phyloP scores from a whole-genome alignment of 2,797 vertebrate genomes.

The Mergus octosetaceus region DNA sequence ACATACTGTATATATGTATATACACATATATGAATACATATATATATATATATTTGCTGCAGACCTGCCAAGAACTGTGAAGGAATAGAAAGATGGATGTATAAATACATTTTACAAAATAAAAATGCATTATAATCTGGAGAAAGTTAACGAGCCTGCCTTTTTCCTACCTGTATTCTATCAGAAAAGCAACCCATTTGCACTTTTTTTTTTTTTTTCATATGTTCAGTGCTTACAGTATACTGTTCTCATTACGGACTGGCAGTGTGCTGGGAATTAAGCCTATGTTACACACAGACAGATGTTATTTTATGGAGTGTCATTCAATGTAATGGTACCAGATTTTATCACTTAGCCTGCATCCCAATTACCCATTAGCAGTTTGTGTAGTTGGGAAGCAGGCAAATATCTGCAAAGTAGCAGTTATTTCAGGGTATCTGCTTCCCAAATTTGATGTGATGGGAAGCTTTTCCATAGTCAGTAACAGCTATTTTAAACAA shows the following conservation, averaged over 20 bases:
- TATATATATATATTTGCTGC: background rate
- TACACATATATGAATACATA: background rate
- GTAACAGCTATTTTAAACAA: background rate
- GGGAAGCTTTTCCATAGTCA: background rate
- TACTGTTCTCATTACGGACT: constrained; percentile 22
- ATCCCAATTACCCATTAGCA: constrained; percentile 30
- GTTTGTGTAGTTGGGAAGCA: background rate
- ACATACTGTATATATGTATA: background rate
- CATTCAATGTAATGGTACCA: constrained; percentile 21
- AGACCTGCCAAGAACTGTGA: background rate
- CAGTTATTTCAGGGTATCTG: constrained; percentile 25
- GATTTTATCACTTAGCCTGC: constrained; percentile 48
- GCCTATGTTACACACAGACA: background rate
- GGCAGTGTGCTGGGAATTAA: constrained; percentile 26
- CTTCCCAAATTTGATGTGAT: background rate
- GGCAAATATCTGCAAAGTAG: background rate
- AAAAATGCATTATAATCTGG: background rate
- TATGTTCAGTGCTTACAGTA: background rate
- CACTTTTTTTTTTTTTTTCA: background rate
- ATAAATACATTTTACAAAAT: background rate
- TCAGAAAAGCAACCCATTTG: background rate
- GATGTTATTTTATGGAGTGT: constrained; percentile 50
- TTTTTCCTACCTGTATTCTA: background rate
- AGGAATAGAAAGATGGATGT: background rate
- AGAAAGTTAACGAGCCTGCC: background rate